Base-by-base conservation (phyloP, 2,113 vertebrate species). In the Bubo bubo region DNA sequence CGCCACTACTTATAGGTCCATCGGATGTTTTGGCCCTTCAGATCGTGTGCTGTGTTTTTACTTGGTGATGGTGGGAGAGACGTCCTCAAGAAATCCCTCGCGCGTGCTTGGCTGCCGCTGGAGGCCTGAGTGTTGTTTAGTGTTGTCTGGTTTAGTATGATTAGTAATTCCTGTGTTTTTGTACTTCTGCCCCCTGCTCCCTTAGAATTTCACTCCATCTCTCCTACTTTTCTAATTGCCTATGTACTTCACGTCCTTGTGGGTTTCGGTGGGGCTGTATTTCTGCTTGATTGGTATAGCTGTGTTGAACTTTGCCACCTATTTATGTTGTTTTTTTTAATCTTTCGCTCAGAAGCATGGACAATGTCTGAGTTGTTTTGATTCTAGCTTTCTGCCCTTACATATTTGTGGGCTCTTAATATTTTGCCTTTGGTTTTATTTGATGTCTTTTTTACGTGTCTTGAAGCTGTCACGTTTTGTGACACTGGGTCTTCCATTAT, bases 361-460 rank as follows among this genome's bases (percentile, higher is more conserved):
- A 24, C 30, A 27, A 7, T n/a, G 85, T 71, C 8, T 1, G 32
- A 67, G 14, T 17, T 43, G 4, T 32, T 17, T 56, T 64, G 10
- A 10, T 84, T 88, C 39, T 24, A 19, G 37, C 32, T 93, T 56
- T 58, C 53, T 77, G 58, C 30, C n/a, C 9, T 56, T 52, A 13
- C 2, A 4, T 43, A 8, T 34, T 8, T 28, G 4, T 49, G 18
- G 18, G 26, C 39, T 88, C 5, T 63, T 52, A 71, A 30, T 50
- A 11, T 80, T 86, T 88, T 67, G 59, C n/a, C 35, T 90, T 77
- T 77, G n/a, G 64, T 94, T 94, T 84, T 74, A 16, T 43, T 52
- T 71, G n/a, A 9, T 73, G 39, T 28, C 53, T 79, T 85, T 81
- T 81, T 67, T 43, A 34, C 4, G 11, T 22, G 70, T 59, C 80